Base-by-base conservation (phyloP, 2,888 invertebrate species). In the Polydrusus cervinus region DNA sequence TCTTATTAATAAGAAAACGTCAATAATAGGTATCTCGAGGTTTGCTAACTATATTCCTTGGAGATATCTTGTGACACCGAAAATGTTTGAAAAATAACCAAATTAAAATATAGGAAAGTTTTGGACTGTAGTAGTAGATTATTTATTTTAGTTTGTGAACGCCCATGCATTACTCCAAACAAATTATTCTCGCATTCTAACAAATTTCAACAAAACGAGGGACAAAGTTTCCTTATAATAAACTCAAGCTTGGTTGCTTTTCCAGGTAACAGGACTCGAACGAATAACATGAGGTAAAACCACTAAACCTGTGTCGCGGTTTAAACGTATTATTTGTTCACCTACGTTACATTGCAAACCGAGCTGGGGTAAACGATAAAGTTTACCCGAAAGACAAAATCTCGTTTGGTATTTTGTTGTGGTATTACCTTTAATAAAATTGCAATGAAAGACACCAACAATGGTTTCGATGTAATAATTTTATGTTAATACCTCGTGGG, bases 291-390 rank as follows among this genome's bases (percentile, higher is more conserved):
- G 47, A 47, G 16, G 16, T 16, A 47, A 47, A 47, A 47, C 47
- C 47, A 16, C 47, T 47, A 47, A 47, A 47, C 47, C 47, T 14
- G 43, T 43, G 43, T 43, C 14, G 47, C 47, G 47, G 47, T 47
- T 47, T 47, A 8, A 47, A 16, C 8, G 47, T 47, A 47, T 47
- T 47, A 47, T 47, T 47, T 16, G 16, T 47, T 47, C 16, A n/a
- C 47, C 8, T 47, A 13, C 13, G 43, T 11, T n/a, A 47, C 47
- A 13, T 2, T 9, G 47, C 47, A 47, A 47, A 16, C 47, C 47
- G 16, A 6, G 47, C 14, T 47, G 9, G 14, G 47, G 47, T 47
- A 6, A n/a, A 47, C 47, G 16, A 47, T 47, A 16, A 47, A 47
- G 16, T 47, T 47, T 16, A 9, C n/a, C 14, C 9, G 16, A n/a